Base-by-base conservation (phyloP, 2,888 invertebrate genomes). In the Tachystola acroxantha region DNA sequence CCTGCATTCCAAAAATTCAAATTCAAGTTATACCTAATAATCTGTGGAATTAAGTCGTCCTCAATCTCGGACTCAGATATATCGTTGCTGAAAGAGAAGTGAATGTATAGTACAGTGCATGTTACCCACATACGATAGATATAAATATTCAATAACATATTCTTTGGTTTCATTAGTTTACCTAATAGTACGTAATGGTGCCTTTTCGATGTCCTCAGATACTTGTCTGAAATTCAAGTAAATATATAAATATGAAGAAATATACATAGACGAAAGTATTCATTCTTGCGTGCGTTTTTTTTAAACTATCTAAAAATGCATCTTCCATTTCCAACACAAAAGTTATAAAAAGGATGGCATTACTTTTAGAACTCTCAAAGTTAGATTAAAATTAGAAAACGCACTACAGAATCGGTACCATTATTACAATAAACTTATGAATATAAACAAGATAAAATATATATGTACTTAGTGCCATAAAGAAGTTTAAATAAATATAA, bases 61-160 rank as follows among this genome's bases (percentile, higher is more conserved):
- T 61, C 68, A 36, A 53, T 51, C 39, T 74, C 73, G 47, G 56
- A 56, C 42, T 79, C 77, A 53, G 60, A 56, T 51, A 81, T 68
- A 71, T 75, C 72, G 50, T 82, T 82, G 80, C 85, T 85, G 85
- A 78, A 85, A 84, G 64, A 76, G 65, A 78, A 74, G 50, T 48
- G 49, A 49, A 45, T 46, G 41, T 59, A 64, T 49, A 58, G 54
- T 65, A 62, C 52, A 66, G 64, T 72, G 64, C 63, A 54, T 40
- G 53, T 64, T 58, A 48, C 39, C 37, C 22, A 52, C 43, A 41
- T 7, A 30, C 31, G 40, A 36, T 32, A 37, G 40, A 38, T 39
- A 30, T 36, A 26, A 10, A 26, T 10, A 26, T 12, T 6, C 9
- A n/a, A 9, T 19, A 16, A 34, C 10, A 25, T 25, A 10, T 25